These are phyloP conservation scores for Pyxicephalus adspersus DNA, from an alignment of 2,113 vertebrate species.

Conservation along the genomic window DNA sequence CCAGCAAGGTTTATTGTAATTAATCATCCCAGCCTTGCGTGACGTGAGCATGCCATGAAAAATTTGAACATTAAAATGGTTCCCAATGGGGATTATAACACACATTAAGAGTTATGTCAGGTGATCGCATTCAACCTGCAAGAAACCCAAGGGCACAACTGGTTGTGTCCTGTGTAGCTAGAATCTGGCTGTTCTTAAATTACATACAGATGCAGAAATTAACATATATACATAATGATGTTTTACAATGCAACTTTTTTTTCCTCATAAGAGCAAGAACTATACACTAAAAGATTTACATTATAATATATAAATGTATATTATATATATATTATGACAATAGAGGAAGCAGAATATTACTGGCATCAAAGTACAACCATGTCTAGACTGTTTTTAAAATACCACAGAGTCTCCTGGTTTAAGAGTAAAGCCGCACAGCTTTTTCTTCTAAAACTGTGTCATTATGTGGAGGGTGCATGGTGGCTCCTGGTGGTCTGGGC, in stretches of 20 bases:
- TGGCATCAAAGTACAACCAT: conserved; percentile 96
- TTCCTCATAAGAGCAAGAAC: conserved; percentile 73
- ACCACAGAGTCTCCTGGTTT: conserved; percentile 99
- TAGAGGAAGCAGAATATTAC: conserved; percentile 92
- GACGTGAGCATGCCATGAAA: conserved; percentile 36
- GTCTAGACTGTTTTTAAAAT: conserved; percentile 93
- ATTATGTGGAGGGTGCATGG: conserved; percentile 65
- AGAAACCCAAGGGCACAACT: neutral
- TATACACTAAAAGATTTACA: conserved; percentile 67
- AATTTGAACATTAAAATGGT: neutral
- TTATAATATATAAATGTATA: conserved; percentile 73
- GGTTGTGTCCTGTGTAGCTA: conserved; percentile 24
- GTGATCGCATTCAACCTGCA: conserved; percentile 8
- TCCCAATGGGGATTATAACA: neutral
- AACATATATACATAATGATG: conserved; percentile 75
- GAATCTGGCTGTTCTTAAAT: conserved; percentile 62
- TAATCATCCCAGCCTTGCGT: conserved; percentile 17
- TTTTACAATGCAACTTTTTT: conserved; percentile 73
- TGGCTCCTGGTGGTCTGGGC: conserved; percentile 49
- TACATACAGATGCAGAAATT: conserved; percentile 66
- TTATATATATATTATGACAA: conserved; percentile 78
- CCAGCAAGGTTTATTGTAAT: neutral
- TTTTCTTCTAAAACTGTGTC: conserved; percentile 87
- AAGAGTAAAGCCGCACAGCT: conserved; percentile 98
- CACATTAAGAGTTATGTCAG: neutral